Percentiles rank a stretch among this genome's conserved stretches.
Conservation (phyloP, 2,888 invertebrate genomes). For the Petrolisthes manimaculis region DNA sequence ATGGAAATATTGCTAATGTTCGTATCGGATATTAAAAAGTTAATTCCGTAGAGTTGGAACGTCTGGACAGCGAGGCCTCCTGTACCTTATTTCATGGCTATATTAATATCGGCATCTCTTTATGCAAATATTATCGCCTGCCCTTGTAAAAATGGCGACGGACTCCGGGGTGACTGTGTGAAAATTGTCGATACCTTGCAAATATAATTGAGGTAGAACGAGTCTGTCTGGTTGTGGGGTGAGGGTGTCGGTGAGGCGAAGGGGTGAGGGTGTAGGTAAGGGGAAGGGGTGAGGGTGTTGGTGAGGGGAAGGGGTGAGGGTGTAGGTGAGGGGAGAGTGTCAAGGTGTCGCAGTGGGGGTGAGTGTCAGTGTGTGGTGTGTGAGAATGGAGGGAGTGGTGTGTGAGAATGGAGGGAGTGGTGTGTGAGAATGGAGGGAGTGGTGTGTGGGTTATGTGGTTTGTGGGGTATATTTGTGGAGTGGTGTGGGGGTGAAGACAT, state of each 20-base stretch:
- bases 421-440: background rate
- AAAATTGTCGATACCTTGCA: too few relatives aligned
- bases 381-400: too few relatives aligned
- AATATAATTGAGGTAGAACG: background rate
- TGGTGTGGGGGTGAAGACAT: too few relatives aligned
- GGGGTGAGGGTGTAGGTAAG: background rate
- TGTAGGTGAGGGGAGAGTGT: slow-evolving; percentile 24
- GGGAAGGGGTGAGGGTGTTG: slow-evolving; percentile 11
- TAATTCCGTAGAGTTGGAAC: background rate
- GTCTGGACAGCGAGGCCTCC: background rate
- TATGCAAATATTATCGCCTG: slow-evolving; percentile 7
- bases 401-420: too few relatives aligned
- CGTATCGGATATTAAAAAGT: slow-evolving; percentile 3
- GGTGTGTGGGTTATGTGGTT: too few relatives aligned
- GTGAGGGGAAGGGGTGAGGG: slow-evolving; percentile 10
- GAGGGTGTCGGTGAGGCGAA: background rate
- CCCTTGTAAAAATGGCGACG: background rate
- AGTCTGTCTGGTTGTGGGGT: background rate
- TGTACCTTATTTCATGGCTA: background rate
- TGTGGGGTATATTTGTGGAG: too few relatives aligned
- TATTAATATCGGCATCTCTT: background rate
- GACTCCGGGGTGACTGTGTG: background rate
- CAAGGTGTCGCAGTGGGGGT: too few relatives aligned
- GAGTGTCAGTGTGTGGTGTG: too few relatives aligned
- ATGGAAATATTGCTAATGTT: background rate